Evolutionary conservation across 1,140 invertebrate genomes (phyloP).

Genomic region (Bombus huntii): DNA sequence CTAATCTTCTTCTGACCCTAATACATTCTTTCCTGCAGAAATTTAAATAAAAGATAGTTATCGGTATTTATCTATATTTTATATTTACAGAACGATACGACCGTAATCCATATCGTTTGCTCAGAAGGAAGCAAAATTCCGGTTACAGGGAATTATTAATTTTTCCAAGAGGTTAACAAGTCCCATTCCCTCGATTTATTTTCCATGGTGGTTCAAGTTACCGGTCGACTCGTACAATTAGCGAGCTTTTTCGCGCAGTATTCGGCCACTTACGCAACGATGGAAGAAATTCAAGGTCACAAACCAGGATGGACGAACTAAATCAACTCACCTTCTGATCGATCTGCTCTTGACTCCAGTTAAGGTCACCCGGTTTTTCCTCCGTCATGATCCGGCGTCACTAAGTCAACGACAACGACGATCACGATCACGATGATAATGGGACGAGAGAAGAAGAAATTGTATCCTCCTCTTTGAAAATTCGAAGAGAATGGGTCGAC

Average conservation of each 20-base stretch:
- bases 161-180: not conserved
- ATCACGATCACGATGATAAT: not conserved
- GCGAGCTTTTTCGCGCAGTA: not conserved
- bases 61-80: not conserved
- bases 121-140: not conserved
- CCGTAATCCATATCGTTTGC: not conserved
- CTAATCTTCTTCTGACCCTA: not conserved
- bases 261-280: constrained; percentile 50
- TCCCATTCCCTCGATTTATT: not conserved
- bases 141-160: not conserved
- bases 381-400: constrained; percentile 62
- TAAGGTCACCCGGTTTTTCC: constrained; percentile 70
- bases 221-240: not conserved
- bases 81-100: not conserved
- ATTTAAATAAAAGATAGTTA: not conserved
- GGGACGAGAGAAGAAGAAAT: not conserved
- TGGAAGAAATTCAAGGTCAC: constrained; percentile 43
- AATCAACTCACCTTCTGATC: constrained; percentile 70
- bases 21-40: not conserved
- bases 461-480: not conserved
- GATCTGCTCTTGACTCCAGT: constrained; percentile 78
- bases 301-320: not conserved
- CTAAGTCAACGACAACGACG: not conserved
- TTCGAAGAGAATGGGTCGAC: not conserved
- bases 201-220: not conserved